Base-by-base conservation (phyloP, 2,113 vertebrate genomes). In the Cromileptes altivelis region DNA sequence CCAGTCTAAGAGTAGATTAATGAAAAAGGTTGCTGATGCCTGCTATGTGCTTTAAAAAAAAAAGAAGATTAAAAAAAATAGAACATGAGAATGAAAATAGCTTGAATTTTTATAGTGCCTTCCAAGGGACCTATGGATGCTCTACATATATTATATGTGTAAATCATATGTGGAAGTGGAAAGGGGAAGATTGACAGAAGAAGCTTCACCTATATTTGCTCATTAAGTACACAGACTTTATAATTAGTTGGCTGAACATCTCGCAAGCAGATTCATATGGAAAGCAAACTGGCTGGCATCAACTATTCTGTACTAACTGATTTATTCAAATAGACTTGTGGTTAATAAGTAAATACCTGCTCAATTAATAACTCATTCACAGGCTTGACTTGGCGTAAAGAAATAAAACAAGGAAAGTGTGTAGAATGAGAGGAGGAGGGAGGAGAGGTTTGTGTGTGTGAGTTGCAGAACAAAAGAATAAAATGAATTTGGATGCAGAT, bases 291-390 rank as follows among this genome's bases (percentile, higher is more conserved):
- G 33, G 14, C 13, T 47, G 40, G 4, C 27, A 77, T 61, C 10
- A 60, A 8, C 14, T 33, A 27, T 40, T 71, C 47, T 70, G 15
- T 47, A 7, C 12, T 17, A 55, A n/a, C 56, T 71, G 37, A 78
- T 69, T 78, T 33, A 71, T 83, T 85, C 2, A 75, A 77, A 53
- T 3, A 56, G 3, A 33, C n/a, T 15, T 37, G 10, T 53, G 25
- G 25, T 73, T 50, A 85, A 80, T 75, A 68, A 64, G 37, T 25
- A 50, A 78, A 75, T 53, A 45, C 12, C 37, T 50, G 42, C 4
- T 72, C 15, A 64, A 75, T 64, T 21, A 78, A 53, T 78, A 64
- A 81, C n/a, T 19, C 21, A 63, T 56, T 45, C 33, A 57, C 14
- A 49, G 27, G 21, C 15, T n/a, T 11, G 21, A 45, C 25, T 49